Conservation (phyloP, 2,888 invertebrate species). For the Anagyrus pseudococci region DNA sequence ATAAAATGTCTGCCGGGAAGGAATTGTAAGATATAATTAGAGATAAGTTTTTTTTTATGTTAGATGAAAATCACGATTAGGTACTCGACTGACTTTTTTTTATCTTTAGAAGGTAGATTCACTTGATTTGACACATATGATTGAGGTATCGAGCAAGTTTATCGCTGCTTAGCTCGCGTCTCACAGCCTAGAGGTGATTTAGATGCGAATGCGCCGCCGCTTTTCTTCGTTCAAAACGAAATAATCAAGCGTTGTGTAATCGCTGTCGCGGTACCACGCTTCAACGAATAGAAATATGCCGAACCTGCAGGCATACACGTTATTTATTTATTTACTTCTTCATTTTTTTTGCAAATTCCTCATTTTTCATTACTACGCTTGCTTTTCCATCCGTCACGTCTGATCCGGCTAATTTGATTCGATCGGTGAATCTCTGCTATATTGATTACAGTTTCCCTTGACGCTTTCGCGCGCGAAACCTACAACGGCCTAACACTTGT, state of each 20-base stretch:
- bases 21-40: constrained; percentile 14
- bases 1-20: constrained; percentile 4
- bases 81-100: constrained; percentile 41
- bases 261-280: constrained; percentile 40
- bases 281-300: constrained; percentile 41
- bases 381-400: too few relatives aligned
- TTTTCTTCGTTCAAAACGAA: constrained; percentile 45
- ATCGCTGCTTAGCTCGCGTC: constrained; percentile 58
- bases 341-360: constrained; percentile 17
- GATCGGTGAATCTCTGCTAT: constrained; percentile 21
- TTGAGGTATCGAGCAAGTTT: constrained; percentile 60
- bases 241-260: constrained; percentile 30
- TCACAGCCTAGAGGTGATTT: constrained; percentile 60
- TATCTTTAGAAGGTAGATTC: constrained; percentile 48
- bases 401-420: too few relatives aligned
- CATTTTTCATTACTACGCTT: constrained; percentile 6
- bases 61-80: constrained; percentile 40
- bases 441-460: not conserved
- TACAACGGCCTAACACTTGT: constrained; percentile 17
- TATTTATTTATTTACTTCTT: constrained; percentile 17
- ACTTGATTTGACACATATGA: constrained; percentile 61
- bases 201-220: constrained; percentile 41
- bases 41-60: constrained; percentile 7
- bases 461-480: constrained; percentile 15
- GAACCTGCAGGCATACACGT: constrained; percentile 39